Conservation (phyloP, 2,888 invertebrate species). For the Lasioglossum malachurum region DNA sequence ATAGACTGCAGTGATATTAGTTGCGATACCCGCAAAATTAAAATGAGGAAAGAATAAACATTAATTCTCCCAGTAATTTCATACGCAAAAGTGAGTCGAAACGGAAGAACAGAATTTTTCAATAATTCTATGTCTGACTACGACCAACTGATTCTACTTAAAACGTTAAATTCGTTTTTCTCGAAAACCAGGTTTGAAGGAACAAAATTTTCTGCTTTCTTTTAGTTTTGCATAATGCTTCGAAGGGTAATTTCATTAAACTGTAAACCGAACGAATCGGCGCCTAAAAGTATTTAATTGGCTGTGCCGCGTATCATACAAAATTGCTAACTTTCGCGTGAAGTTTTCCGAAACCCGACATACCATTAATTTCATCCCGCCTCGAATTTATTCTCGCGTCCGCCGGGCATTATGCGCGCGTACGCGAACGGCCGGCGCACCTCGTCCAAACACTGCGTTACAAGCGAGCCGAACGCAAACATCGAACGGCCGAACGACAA, state of each 20-base stretch:
- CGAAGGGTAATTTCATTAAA: neutral
- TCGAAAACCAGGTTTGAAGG: no score
- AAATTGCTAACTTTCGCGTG: neutral
- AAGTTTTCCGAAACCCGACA: neutral
- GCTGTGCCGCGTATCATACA: neutral
- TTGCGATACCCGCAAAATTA: neutral
- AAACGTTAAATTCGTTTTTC: no score
- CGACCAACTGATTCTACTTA: no score
- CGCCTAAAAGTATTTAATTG: neutral
- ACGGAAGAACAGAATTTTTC: no score
- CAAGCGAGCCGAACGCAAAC: conserved; percentile 2
- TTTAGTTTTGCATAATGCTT: neutral
- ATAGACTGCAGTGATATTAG: neutral
- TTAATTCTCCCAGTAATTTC: neutral
- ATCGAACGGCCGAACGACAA: neutral
- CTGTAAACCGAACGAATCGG: neutral
- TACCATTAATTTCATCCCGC: neutral
- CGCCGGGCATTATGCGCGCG: neutral
- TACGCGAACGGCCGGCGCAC: neutral
- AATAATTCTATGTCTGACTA: no score
- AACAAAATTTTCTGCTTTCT: no score
- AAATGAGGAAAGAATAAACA: neutral
- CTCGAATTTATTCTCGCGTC: neutral
- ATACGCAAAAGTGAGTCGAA: no score
- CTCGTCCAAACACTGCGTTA: conserved; percentile 1